These are phyloP conservation scores for Amphimallon solstitiale DNA, from an alignment of 2,888 invertebrate genomes.

Conservation along the genomic window DNA sequence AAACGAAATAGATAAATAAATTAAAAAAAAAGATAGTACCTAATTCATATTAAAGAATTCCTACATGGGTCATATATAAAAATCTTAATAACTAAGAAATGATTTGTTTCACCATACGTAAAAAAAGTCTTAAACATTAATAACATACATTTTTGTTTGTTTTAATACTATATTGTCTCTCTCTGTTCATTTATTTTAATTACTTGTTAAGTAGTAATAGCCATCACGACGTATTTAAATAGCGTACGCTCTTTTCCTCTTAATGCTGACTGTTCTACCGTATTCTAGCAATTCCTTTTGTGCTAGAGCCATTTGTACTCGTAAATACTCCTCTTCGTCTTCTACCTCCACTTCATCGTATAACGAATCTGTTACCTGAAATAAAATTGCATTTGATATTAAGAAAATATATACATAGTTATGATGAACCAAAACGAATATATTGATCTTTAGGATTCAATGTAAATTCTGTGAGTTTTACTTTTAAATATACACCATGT, in stretches of 20 bases:
- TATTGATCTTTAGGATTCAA: no score
- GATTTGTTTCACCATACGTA: conserved; percentile 1
- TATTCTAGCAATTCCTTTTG: conserved; percentile 61
- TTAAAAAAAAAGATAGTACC: no score
- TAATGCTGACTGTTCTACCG: conserved; percentile 54
- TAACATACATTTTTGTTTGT: conserved; percentile 17
- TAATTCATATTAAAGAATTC: background rate
- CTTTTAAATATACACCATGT: no score
- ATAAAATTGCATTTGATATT: conserved; percentile 35
- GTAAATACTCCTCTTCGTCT: conserved; percentile 66
- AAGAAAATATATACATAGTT: no score
- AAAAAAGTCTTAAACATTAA: conserved; percentile 18
- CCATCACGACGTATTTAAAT: conserved; percentile 42
- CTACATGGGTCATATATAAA: background rate
- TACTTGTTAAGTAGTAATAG: conserved; percentile 21
- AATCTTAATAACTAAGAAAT: background rate
- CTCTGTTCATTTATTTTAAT: conserved; percentile 13
- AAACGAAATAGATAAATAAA: no score
- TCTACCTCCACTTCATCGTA: conserved; percentile 82
- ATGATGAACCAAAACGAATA: no score
- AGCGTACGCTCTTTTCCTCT: conserved; percentile 43
- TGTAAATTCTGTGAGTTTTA: no score
- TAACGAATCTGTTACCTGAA: conserved; percentile 74
- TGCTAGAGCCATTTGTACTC: conserved; percentile 62
- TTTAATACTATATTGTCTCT: conserved; percentile 33